Evolutionary conservation across 2,888 invertebrate species (phyloP).

Genomic region (Nomada ferruginata): DNA sequence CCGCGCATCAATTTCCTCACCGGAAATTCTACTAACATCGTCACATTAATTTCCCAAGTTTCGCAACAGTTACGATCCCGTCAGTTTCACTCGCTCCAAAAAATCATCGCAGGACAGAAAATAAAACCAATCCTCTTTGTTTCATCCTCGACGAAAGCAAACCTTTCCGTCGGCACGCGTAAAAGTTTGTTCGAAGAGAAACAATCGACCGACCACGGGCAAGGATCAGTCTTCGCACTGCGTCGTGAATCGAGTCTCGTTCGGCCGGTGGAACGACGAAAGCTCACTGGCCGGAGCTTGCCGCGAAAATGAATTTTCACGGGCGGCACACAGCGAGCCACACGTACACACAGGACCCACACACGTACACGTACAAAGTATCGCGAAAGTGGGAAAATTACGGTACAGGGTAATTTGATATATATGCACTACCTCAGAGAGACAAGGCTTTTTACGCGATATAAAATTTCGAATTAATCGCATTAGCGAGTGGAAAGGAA

Average conservation of each 20-base stretch:
- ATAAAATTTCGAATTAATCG: conserved; percentile 55
- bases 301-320: conserved; percentile 22
- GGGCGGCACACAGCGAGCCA: neutral
- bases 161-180: no score
- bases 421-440: conserved; percentile 51
- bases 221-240: neutral
- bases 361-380: conserved; percentile 13
- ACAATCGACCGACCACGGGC: neutral
- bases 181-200: no score
- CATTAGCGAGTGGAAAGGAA: conserved; percentile 31
- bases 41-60: no score
- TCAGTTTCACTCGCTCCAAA: no score
- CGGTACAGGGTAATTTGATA: conserved; percentile 57
- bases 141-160: no score
- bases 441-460: conserved; percentile 54
- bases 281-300: neutral
- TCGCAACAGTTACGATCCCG: no score
- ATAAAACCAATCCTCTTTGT: no score
- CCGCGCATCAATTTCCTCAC: no score
- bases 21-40: no score
- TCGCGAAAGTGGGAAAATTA: conserved; percentile 42
- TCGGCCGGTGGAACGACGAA: neutral
- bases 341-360: neutral
- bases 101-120: no score
- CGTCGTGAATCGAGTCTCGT: neutral